Evolutionary conservation across 2,888 invertebrate species (phyloP).

Genomic region (Epirrita christyi): DNA sequence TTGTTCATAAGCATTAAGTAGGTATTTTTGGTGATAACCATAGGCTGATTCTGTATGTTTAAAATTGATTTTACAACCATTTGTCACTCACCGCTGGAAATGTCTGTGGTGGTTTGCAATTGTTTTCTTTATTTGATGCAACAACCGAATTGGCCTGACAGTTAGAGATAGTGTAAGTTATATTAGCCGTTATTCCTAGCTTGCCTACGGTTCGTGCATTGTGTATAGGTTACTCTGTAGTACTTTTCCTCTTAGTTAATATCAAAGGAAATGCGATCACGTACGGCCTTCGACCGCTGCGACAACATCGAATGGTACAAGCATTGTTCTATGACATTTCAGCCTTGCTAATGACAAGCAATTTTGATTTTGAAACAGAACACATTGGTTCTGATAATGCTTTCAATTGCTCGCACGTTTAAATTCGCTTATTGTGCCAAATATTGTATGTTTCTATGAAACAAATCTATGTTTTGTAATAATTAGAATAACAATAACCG

Average conservation of each 20-base stretch:
- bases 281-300: constrained; percentile 75
- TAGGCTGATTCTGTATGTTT: too few species aligned
- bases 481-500: too few species aligned
- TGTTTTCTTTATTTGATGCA: too few species aligned
- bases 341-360: constrained; percentile 81
- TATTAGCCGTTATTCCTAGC: not conserved
- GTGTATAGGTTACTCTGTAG: not conserved
- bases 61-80: too few species aligned
- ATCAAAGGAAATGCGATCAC: constrained; percentile 78
- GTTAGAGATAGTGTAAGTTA: not conserved
- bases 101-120: too few species aligned
- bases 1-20: too few species aligned
- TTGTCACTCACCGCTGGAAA: too few species aligned
- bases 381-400: constrained; percentile 73
- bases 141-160: not conserved
- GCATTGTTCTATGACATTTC: constrained; percentile 84
- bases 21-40: too few species aligned
- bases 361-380: constrained; percentile 79
- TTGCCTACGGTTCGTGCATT: constrained; percentile 1
- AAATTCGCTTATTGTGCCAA: constrained; percentile 17
- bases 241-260: constrained; percentile 42
- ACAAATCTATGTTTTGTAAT: not conserved
- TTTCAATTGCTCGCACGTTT: constrained; percentile 58
- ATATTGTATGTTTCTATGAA: constrained; percentile 12
- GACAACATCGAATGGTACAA: constrained; percentile 62